Percentiles rank a stretch among this genome's conserved stretches.
These are phyloP conservation scores for Oxycera nigricornis DNA, from an alignment of 2,888 invertebrate species.

Conservation along the genomic window DNA sequence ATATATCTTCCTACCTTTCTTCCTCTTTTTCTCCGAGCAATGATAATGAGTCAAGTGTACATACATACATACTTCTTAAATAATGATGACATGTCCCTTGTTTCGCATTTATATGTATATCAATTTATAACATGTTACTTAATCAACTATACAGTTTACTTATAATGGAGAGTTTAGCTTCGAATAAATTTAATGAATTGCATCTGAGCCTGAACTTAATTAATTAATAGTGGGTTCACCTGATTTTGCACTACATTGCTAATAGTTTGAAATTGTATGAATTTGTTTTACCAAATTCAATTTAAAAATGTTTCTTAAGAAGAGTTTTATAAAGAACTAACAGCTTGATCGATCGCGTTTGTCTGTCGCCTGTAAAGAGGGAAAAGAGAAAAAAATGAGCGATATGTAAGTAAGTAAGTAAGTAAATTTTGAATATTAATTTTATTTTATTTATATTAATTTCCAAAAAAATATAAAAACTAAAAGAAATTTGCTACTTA, in stretches of 20 bases:
- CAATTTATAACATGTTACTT: not conserved
- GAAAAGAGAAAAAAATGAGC: conserved; percentile 17
- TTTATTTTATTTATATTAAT: not conserved
- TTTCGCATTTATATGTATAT: not conserved
- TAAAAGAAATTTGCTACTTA: not conserved
- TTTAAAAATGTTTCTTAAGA: conserved; percentile 38
- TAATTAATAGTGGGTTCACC: conserved; percentile 17
- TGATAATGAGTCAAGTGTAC: too few relatives aligned
- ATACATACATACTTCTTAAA: too few relatives aligned
- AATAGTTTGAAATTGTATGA: conserved; percentile 10
- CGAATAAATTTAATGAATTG: conserved; percentile 35
- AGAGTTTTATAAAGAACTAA: conserved; percentile 22
- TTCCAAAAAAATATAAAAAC: not conserved
- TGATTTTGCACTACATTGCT: conserved; percentile 36
- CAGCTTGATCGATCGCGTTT: conserved; percentile 40
- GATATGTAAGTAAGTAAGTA: too few relatives aligned
- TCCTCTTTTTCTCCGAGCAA: too few relatives aligned
- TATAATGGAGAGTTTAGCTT: not conserved
- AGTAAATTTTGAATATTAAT: not conserved
- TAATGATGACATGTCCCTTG: too few relatives aligned
- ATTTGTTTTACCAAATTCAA: conserved; percentile 31
- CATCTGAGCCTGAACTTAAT: conserved; percentile 46
- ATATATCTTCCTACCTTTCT: too few relatives aligned
- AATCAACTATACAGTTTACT: not conserved
- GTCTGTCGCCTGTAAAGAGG: conserved; percentile 42